phyloP scores from a whole-genome alignment of 2,113 vertebrate genomes.

The Myiozetetes cayanensis region DNA sequence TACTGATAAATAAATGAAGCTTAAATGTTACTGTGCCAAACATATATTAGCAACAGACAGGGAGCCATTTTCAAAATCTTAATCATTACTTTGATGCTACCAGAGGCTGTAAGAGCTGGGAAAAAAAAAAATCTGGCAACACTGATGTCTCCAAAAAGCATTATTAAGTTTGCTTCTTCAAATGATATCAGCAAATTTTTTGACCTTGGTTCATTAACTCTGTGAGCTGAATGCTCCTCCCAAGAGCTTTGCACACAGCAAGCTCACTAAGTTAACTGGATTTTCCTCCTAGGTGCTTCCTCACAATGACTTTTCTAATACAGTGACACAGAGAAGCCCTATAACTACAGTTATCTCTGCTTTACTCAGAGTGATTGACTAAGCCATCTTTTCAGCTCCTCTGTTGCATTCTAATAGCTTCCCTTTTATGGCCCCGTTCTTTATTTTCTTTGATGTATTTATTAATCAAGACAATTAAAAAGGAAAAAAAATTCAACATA shows the following conservation, averaged over 20 bases:
- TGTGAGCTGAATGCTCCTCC: neutral
- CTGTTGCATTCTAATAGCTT: neutral
- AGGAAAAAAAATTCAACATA: neutral
- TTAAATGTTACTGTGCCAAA: neutral
- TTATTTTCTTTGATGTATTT: neutral
- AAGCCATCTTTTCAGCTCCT: neutral
- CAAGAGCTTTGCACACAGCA: neutral
- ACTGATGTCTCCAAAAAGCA: neutral
- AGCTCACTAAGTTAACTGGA: neutral
- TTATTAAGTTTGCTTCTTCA: conserved; percentile 12
- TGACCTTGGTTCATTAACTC: neutral
- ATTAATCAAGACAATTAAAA: neutral
- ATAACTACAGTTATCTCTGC: neutral
- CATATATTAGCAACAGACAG: neutral
- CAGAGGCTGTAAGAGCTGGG: neutral
- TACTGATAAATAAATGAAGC: neutral
- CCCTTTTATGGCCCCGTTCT: neutral
- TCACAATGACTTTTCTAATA: neutral
- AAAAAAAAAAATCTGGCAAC: neutral
- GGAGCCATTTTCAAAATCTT: neutral
- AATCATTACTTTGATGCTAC: neutral
- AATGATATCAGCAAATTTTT: conserved; percentile 11
- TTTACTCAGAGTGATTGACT: neutral
- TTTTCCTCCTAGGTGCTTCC: neutral
- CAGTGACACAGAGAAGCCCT: neutral